Evolutionary conservation across 2,888 invertebrate genomes (phyloP), one percentile per base, ranked within the genome.

Genomic region (Sepioteuthis lessoniana): DNA sequence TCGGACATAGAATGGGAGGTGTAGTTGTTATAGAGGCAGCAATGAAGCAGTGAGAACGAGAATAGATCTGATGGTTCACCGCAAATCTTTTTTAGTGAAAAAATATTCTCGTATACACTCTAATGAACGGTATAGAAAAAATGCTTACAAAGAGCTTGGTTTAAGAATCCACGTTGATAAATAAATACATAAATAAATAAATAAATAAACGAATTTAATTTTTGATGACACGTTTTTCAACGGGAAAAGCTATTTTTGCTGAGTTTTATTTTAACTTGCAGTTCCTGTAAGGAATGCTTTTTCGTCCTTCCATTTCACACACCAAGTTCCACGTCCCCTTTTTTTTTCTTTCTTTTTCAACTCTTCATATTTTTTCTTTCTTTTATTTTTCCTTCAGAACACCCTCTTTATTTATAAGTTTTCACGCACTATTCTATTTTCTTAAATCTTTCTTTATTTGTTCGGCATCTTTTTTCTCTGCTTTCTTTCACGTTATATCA

Each of bases 351-450:
- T 16, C 46, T 35, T 31, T 35, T 46, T 28, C 31, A 4, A n/a
- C 55, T 21, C 10, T 50, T 28, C n/a, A n/a, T n/a, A n/a, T n/a
- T n/a, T n/a, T n/a, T 90, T 46, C 13, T 42, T 47, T 47, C 35
- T 50, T n/a, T 31, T 7, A 1, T 90, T 50, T 25, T 38, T 31
- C 21, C 10, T 90, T 90, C 90, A 90, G 93, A 50, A 90, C 35
- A 90, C 50, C 28, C 31, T 93, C 93, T 94, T 55, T 94, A 60
- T 94, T 50, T 47, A 13, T 94, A 50, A 47, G 28, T 76, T 35
- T 90, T 90, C 47, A 21, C 55, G 16, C 93, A 38, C 42, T 93
- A 90, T 55, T 38, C n/a, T 28, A 35, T 90, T 35, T 93, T 55
- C 90, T 42, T 55, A 60, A 60, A 60, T 28, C 42, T 10, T 90